Conservation (phyloP, 2,797 vertebrate species). For the Sylvilagus floridanus region DNA sequence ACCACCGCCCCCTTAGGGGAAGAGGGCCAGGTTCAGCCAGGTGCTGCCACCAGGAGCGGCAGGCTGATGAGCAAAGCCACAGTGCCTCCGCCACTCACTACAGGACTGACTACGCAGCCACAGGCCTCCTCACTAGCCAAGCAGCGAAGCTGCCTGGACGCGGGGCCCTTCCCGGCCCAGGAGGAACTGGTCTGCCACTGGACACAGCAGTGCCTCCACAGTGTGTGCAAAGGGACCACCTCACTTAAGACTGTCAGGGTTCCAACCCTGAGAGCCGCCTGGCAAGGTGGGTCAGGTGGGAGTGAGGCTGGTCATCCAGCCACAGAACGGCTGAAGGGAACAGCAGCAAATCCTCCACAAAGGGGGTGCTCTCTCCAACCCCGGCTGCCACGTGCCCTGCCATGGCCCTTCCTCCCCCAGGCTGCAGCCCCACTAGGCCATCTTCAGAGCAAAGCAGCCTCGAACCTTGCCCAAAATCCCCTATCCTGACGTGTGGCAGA, state of each 20-base stretch:
- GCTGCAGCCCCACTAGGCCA: background rate
- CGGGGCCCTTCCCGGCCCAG: background rate
- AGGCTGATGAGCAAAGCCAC: background rate
- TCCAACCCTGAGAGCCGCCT: constrained; percentile 19
- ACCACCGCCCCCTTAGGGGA: background rate
- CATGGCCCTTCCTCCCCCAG: background rate
- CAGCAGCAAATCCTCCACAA: constrained; percentile 32
- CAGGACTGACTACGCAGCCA: background rate
- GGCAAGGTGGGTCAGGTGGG: background rate
- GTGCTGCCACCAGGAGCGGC: background rate
- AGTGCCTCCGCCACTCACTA: background rate
- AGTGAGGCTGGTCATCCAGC: background rate
- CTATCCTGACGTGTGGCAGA: background rate
- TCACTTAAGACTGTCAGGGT: background rate
- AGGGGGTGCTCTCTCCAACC: background rate
- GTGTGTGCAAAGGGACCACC: background rate
- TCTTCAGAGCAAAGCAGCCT: background rate
- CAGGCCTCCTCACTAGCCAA: background rate
- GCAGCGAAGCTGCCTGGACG: background rate
- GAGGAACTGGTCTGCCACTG: background rate
- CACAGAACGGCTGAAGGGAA: background rate
- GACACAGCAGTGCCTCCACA: background rate
- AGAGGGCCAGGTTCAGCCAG: background rate
- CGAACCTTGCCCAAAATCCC: background rate
- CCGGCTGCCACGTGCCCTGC: fast-evolving